Conservation (phyloP, 2,888 invertebrate genomes). For the Metopia argyrocephala region DNA sequence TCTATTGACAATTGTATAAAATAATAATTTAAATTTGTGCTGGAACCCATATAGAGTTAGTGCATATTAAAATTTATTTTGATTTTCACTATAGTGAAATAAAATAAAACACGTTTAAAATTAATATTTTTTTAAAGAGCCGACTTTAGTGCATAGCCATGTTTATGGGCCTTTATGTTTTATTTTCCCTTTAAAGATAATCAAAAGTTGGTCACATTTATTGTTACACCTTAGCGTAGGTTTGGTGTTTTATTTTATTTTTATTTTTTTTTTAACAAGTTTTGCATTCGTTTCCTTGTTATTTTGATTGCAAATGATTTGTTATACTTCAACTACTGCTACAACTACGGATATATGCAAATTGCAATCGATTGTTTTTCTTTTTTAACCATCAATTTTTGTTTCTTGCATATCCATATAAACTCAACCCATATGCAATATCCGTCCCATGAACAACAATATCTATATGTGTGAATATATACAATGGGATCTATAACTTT, state of each 20-base stretch:
- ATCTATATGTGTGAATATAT: background rate
- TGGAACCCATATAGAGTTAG: too few species aligned
- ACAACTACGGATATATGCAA: conserved; percentile 42
- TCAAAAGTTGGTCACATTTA: conserved; percentile 17
- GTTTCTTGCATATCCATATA: conserved; percentile 17
- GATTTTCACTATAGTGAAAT: too few species aligned
- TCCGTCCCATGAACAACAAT: background rate
- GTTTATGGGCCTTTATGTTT: too few species aligned
- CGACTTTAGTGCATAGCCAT: too few species aligned
- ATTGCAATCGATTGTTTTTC: conserved; percentile 40
- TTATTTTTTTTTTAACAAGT: conserved; percentile 3
- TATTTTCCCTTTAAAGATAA: background rate
- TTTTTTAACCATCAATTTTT: background rate
- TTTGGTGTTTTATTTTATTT: too few species aligned
- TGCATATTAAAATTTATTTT: too few species aligned
- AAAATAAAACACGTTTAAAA: too few species aligned
- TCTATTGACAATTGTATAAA: too few species aligned
- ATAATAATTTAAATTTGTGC: too few species aligned
- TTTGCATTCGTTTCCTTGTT: conserved; percentile 43
- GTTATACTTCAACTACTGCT: conserved; percentile 31
- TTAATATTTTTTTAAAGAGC: too few species aligned
- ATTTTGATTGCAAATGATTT: conserved; percentile 62
- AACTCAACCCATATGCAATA: background rate
- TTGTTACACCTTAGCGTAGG: background rate
- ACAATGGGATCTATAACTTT: conserved; percentile 10